Conservation (phyloP, 2,113 vertebrate genomes). For the Microtus richardsoni region DNA sequence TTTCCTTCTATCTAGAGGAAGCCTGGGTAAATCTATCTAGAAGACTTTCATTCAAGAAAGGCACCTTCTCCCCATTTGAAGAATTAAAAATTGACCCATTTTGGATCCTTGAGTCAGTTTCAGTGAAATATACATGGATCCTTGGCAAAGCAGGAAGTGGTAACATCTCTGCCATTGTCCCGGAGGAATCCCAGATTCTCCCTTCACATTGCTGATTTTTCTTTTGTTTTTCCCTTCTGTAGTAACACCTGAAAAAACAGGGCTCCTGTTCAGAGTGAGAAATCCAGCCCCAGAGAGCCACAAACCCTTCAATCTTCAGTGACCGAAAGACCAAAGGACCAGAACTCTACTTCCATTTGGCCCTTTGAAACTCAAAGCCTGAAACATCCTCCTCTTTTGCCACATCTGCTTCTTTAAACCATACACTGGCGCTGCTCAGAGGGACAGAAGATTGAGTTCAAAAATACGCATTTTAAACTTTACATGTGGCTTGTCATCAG, state of each 20-base stretch:
- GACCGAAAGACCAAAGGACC: slow-evolving; percentile 61
- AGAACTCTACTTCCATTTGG: slow-evolving; percentile 60
- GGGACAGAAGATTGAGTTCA: slow-evolving; percentile 73
- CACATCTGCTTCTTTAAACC: slow-evolving; percentile 66
- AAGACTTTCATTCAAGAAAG: slow-evolving; percentile 7
- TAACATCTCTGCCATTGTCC: slow-evolving; percentile 28
- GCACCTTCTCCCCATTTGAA: neutral
- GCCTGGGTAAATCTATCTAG: slow-evolving; percentile 40
- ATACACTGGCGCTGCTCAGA: slow-evolving; percentile 71
- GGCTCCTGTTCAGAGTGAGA: slow-evolving; percentile 42
- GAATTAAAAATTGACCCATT: slow-evolving; percentile 17
- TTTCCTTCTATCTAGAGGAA: neutral
- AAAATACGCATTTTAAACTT: slow-evolving; percentile 73
- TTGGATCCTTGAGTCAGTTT: slow-evolving; percentile 14
- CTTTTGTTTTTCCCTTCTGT: neutral
- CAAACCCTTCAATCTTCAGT: slow-evolving; percentile 69
- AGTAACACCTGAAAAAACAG: slow-evolving; percentile 75
- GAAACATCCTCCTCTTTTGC: slow-evolving; percentile 71
- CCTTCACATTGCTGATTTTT: slow-evolving; percentile 16
- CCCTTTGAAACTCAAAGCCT: slow-evolving; percentile 70
- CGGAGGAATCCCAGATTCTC: slow-evolving; percentile 47
- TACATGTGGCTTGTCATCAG: slow-evolving; percentile 67
- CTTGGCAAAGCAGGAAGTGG: neutral
- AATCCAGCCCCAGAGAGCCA: slow-evolving; percentile 67
- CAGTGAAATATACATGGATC: slow-evolving; percentile 32